Percentiles rank a stretch among this genome's conserved stretches.
Evolutionary conservation across 2,797 vertebrate genomes (phyloP).

Genomic region (Odontamblyopus lacepedii): DNA sequence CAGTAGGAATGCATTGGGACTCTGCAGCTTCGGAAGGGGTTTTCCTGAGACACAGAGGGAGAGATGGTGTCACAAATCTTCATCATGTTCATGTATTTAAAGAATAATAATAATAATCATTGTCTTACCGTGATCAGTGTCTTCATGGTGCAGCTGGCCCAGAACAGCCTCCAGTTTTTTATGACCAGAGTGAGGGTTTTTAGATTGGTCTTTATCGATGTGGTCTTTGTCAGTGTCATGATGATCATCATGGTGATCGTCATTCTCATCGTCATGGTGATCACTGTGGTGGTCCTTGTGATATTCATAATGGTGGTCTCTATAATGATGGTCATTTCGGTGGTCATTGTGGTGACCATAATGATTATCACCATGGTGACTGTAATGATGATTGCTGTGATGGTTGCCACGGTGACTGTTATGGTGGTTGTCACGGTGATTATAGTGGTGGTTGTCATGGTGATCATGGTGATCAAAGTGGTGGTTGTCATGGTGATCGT

Average conservation of each 20-base stretch:
- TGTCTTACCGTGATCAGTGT: slow-evolving; percentile 61
- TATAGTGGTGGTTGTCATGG: background rate
- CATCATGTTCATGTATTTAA: background rate
- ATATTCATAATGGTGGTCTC: slow-evolving; percentile 10
- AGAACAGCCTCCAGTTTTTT: slow-evolving; percentile 74
- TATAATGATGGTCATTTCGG: slow-evolving; percentile 6
- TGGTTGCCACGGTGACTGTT: slow-evolving; percentile 27
- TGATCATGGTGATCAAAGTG: slow-evolving; percentile 1
- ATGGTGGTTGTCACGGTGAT: slow-evolving; percentile 18
- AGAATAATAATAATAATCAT: background rate
- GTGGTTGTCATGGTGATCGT: slow-evolving; percentile 16
- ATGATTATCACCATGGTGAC: slow-evolving; percentile 9
- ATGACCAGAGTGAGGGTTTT: slow-evolving; percentile 43
- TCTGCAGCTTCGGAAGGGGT: slow-evolving; percentile 71
- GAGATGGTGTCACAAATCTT: background rate
- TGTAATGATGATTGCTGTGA: slow-evolving; percentile 28
- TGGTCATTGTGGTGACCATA: slow-evolving; percentile 21
- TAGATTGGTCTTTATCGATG: slow-evolving; percentile 16
- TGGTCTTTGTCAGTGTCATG: slow-evolving; percentile 11
- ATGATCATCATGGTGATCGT: slow-evolving; percentile 9
- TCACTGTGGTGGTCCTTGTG: slow-evolving; percentile 22
- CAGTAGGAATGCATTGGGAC: slow-evolving; percentile 78
- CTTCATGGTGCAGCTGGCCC: slow-evolving; percentile 66
- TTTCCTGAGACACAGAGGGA: slow-evolving; percentile 48
- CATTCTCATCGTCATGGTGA: slow-evolving; percentile 1